Conservation (phyloP, 2,113 vertebrate species). For the Callopanchax toddi region DNA sequence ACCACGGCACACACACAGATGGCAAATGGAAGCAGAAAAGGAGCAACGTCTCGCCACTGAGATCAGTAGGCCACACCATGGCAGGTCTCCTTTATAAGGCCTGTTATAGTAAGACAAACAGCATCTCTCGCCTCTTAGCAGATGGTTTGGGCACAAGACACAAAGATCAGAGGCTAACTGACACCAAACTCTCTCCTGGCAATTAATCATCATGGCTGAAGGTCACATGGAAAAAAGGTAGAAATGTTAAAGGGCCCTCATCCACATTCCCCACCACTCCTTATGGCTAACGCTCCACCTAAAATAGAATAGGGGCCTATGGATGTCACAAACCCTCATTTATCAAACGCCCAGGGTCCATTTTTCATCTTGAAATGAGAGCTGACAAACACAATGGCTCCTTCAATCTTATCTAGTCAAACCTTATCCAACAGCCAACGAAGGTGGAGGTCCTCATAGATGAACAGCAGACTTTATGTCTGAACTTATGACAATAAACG, state of each 20-base stretch:
- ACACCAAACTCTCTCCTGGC: constrained; percentile 83
- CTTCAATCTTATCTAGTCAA: constrained; percentile 80
- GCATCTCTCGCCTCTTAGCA: constrained; percentile 79
- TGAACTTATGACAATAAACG: constrained; percentile 62
- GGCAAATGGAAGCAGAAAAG: constrained; percentile 62
- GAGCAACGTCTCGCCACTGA: constrained; percentile 46
- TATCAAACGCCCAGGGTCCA: constrained; percentile 82
- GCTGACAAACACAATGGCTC: constrained; percentile 82
- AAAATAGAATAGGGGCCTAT: constrained; percentile 83
- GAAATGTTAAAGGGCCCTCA: constrained; percentile 77
- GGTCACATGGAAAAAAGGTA: constrained; percentile 84
- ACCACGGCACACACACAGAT: constrained; percentile 67
- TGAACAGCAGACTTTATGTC: constrained; percentile 69
- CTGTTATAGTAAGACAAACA: constrained; percentile 69
- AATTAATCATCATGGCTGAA: constrained; percentile 87
- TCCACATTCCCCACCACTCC: constrained; percentile 68
- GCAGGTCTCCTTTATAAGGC: constrained; percentile 72
- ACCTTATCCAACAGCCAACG: constrained; percentile 55
- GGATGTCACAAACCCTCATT: constrained; percentile 86
- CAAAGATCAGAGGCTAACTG: constrained; percentile 87
- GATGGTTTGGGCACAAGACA: constrained; percentile 82
- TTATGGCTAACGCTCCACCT: constrained; percentile 68
- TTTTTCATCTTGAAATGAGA: constrained; percentile 86
- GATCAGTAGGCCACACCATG: constrained; percentile 57
- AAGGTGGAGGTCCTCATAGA: constrained; percentile 67